These are phyloP conservation scores for Acrocera orbiculus DNA, from an alignment of 2,888 invertebrate genomes.

Conservation along the genomic window DNA sequence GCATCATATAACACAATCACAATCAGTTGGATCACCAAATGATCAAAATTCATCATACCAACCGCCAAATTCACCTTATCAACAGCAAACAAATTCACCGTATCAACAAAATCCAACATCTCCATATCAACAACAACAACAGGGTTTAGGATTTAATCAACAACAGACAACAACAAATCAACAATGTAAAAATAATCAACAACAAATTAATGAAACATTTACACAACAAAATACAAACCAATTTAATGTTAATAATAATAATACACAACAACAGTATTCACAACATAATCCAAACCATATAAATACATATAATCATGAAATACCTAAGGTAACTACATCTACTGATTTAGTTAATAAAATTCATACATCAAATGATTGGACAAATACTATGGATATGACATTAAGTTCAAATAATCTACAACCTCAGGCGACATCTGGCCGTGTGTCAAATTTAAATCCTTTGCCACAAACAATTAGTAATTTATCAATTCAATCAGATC, in stretches of 20 bases:
- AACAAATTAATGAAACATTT: slow-evolving; percentile 16
- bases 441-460: too few species aligned
- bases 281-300: slow-evolving; percentile 3
- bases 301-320: slow-evolving; percentile 4
- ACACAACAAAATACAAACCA: slow-evolving; percentile 10
- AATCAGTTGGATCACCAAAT: not conserved
- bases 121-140: slow-evolving; percentile 13
- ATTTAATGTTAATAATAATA: slow-evolving; percentile 6
- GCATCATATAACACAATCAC: not conserved
- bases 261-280: slow-evolving; percentile 4
- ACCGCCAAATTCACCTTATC: slow-evolving; percentile 32
- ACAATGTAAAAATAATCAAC: slow-evolving; percentile 17
- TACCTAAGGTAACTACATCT: slow-evolving; percentile 4
- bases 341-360: too few species aligned
- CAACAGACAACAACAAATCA: slow-evolving; percentile 8
- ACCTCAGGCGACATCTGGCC: too few species aligned
- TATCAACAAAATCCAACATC: slow-evolving; percentile 29
- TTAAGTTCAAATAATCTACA: too few species aligned
- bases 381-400: too few species aligned
- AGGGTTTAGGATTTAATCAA: slow-evolving; percentile 1
- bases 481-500: too few species aligned
- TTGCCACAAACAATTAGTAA: too few species aligned
- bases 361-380: too few species aligned
- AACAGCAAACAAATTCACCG: slow-evolving; percentile 33
- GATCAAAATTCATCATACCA: slow-evolving; percentile 21